Percentiles rank a stretch among this genome's conserved stretches.
phyloP scores from a whole-genome alignment of 2,797 vertebrate genomes.

The Furcifer pardalis region DNA sequence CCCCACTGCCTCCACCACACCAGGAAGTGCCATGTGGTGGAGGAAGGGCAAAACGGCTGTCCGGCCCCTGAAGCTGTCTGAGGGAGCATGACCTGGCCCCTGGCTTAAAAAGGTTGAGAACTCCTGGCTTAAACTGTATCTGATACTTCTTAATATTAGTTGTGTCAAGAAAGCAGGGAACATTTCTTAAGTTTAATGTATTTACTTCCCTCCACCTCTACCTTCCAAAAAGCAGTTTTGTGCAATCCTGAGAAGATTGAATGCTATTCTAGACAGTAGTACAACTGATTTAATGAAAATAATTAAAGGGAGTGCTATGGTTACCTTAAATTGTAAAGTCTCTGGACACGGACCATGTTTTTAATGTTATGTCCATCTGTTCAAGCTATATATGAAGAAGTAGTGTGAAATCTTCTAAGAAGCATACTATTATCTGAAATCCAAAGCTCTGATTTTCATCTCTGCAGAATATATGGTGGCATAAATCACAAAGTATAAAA shows the following conservation, averaged over 20 bases:
- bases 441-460: neutral
- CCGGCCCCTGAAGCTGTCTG: too few relatives aligned
- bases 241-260: neutral
- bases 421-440: neutral
- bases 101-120: too few relatives aligned
- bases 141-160: neutral
- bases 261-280: neutral
- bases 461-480: neutral
- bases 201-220: too few relatives aligned
- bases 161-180: neutral
- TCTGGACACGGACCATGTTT: conserved; percentile 1
- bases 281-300: neutral
- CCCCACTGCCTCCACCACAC: too few relatives aligned
- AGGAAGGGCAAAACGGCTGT: too few relatives aligned
- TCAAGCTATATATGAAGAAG: conserved; percentile 10
- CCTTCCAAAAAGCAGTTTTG: neutral
- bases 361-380: conserved; percentile 11
- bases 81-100: too few relatives aligned
- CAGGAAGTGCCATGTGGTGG: too few relatives aligned
- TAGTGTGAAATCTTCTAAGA: neutral
- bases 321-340: neutral
- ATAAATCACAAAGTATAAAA: neutral
- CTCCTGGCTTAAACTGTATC: too few relatives aligned
- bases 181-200: neutral
- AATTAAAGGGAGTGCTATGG: neutral